A percentile compares a stretch with the other conserved stretches of the same genome.
Conservation (phyloP, 2,888 invertebrate species). For the Tenthredo distinguenda region DNA sequence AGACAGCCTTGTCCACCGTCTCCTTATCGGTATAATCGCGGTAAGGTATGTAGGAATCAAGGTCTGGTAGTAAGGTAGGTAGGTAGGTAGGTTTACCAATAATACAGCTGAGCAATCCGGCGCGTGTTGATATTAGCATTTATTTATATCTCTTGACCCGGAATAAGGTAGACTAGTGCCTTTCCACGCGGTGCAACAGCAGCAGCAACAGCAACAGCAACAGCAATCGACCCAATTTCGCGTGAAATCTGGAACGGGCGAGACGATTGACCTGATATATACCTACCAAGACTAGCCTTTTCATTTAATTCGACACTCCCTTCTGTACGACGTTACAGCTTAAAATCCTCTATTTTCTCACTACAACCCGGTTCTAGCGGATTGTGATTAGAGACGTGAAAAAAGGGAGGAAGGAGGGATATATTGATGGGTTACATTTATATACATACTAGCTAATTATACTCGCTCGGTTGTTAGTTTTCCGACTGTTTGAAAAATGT, state of each 20-base stretch:
- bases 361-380: not conserved
- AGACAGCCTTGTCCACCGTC: not conserved
- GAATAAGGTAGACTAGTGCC: constrained; percentile 67
- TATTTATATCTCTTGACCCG: constrained; percentile 76
- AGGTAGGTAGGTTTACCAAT: not conserved
- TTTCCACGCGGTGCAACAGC: constrained; percentile 57
- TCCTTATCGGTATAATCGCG: not conserved
- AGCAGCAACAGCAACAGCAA: not conserved
- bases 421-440: not conserved
- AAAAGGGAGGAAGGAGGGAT: not conserved
- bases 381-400: not conserved
- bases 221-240: constrained; percentile 46
- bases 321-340: not conserved
- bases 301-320: not conserved
- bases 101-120: constrained; percentile 54
- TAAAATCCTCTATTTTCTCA: not conserved
- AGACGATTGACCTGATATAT: constrained; percentile 41
- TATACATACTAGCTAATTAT: too few species aligned
- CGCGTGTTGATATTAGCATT: constrained; percentile 74
- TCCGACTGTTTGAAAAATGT: too few species aligned
- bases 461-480: too few species aligned
- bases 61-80: constrained; percentile 1
- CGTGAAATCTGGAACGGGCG: constrained; percentile 50
- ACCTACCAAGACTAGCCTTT: constrained; percentile 36
- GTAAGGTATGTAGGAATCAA: not conserved